These are phyloP conservation scores for Temnothorax rugatulus DNA, from an alignment of 2,888 invertebrate species.

Conservation along the genomic window DNA sequence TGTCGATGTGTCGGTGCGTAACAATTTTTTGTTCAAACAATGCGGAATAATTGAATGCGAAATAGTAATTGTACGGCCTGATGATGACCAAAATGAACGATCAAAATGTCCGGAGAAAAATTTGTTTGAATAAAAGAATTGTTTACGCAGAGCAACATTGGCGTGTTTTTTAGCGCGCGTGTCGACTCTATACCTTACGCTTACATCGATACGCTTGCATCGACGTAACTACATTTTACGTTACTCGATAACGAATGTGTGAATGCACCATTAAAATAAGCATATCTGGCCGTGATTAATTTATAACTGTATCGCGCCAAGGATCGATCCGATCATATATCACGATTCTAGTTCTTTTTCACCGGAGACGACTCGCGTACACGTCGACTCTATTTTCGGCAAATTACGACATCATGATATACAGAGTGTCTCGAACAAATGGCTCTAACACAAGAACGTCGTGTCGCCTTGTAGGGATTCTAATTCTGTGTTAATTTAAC, in stretches of 20 bases:
- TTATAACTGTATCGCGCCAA: slow-evolving; percentile 14
- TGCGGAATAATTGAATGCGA: slow-evolving; percentile 19
- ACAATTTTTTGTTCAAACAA: slow-evolving; percentile 30
- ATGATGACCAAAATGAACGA: slow-evolving; percentile 14
- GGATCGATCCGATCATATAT: slow-evolving; percentile 36
- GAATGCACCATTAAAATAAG: slow-evolving; percentile 6
- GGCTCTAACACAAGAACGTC: not conserved
- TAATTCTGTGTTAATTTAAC: not conserved
- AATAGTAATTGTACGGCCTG: slow-evolving; percentile 12
- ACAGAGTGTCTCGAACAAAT: slow-evolving; percentile 16
- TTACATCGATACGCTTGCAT: not conserved
- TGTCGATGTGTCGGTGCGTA: not conserved
- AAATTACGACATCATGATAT: slow-evolving; percentile 64
- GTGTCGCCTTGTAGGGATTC: not conserved
- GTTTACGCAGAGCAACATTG: not conserved
- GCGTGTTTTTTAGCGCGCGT: not conserved
- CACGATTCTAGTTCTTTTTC: slow-evolving; percentile 40
- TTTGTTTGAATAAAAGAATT: slow-evolving; percentile 20
- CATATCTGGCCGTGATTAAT: not conserved
- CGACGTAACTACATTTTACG: not conserved
- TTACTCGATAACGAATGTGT: not conserved
- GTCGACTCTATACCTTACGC: not conserved
- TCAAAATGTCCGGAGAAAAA: not conserved
- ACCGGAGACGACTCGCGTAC: slow-evolving; percentile 43
- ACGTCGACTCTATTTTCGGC: slow-evolving; percentile 64